A percentile compares a stretch with the other conserved stretches of the same genome.
Conservation (phyloP, 2,888 invertebrate genomes). For the Operophtera brumata region DNA sequence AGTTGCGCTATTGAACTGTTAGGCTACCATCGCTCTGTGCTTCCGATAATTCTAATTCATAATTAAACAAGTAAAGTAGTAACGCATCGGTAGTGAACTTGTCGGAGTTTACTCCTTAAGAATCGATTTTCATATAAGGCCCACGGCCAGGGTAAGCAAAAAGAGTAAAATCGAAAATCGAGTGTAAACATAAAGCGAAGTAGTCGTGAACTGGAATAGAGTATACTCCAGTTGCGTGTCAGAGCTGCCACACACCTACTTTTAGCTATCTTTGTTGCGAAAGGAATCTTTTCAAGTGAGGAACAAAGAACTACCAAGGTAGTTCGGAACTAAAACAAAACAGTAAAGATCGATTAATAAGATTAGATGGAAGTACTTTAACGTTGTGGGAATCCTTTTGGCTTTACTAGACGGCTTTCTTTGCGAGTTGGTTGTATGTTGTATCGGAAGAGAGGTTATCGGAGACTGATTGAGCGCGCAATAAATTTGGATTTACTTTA, state of each 20-base stretch:
- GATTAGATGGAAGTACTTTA: slow-evolving; percentile 29
- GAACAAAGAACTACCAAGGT: slow-evolving; percentile 20
- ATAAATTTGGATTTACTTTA: slow-evolving; percentile 63
- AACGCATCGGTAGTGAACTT: no score
- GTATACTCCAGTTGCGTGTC: no score
- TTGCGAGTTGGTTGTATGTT: slow-evolving; percentile 37
- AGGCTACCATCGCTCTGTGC: no score
- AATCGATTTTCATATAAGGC: no score
- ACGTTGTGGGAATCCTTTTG: slow-evolving; percentile 35
- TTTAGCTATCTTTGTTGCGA: not conserved
- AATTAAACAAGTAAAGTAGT: not conserved
- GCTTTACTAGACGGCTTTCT: slow-evolving; percentile 43
- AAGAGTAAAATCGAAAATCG: no score
- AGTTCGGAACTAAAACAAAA: slow-evolving; percentile 24
- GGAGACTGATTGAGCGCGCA: slow-evolving; percentile 57
- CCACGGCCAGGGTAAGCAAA: no score
- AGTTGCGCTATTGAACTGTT: no score
- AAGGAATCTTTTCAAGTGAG: slow-evolving; percentile 15
- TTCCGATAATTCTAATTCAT: not conserved
- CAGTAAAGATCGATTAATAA: slow-evolving; percentile 28
- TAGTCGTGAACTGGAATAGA: no score
- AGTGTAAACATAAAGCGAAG: no score
- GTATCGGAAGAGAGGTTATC: slow-evolving; percentile 52
- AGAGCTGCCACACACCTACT: no score
- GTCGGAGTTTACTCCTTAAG: no score